A percentile compares a stretch with the other conserved stretches of the same genome.
Evolutionary conservation across 1,140 invertebrate species (phyloP).

Genomic region (Campoletis sonorensis): DNA sequence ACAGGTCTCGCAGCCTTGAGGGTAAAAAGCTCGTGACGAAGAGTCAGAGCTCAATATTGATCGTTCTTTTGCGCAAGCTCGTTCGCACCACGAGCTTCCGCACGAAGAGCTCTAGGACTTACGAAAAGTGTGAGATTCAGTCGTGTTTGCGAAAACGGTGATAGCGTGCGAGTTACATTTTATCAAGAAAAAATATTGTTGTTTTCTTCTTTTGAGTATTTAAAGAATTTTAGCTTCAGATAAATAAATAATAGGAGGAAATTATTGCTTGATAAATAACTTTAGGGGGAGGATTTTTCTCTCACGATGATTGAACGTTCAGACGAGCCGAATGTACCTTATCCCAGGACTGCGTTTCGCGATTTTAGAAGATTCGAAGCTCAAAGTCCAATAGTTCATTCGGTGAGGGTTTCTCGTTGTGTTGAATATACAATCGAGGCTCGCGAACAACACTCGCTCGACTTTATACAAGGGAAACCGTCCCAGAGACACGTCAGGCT

Average conservation of each 20-base stretch:
- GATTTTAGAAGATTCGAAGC: conserved; percentile 42
- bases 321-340: conserved; percentile 32
- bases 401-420: conserved; percentile 36
- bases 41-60: conserved; percentile 38
- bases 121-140: not conserved
- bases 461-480: not conserved
- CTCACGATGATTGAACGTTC: conserved; percentile 35
- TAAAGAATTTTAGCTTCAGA: not conserved
- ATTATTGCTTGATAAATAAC: not conserved
- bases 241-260: not conserved
- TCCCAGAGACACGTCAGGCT: conserved; percentile 11
- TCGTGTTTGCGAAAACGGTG: not conserved
- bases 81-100: not conserved
- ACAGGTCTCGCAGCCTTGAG: not conserved
- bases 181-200: not conserved
- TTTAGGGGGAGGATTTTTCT: not conserved
- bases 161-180: not conserved
- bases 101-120: not conserved
- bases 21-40: conserved; percentile 4
- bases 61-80: conserved; percentile 42
- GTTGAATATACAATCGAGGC: conserved; percentile 17
- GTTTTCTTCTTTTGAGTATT: not conserved
- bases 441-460: not conserved
- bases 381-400: conserved; percentile 32
- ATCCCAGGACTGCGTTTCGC: conserved; percentile 24